These are phyloP conservation scores for Rhizoglyphus robini DNA, from an alignment of 1,140 invertebrate genomes.

Conservation along the genomic window DNA sequence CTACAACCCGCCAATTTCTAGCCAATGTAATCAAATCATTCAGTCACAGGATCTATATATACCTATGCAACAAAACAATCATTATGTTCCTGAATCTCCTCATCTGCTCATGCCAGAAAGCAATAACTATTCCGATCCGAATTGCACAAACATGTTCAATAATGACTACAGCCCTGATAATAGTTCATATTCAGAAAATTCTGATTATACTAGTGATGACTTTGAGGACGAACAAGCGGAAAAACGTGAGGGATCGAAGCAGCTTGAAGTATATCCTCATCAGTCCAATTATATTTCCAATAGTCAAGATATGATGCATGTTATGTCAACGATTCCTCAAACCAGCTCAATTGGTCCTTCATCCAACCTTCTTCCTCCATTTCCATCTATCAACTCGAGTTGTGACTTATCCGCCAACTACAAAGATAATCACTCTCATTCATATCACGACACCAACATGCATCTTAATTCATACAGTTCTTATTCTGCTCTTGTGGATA, in stretches of 20 bases:
- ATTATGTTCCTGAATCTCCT: background rate
- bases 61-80: background rate
- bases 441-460: background rate
- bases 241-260: background rate
- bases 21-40: background rate
- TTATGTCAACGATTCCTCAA: background rate
- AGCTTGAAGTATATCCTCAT: background rate
- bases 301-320: background rate
- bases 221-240: conserved; percentile 18
- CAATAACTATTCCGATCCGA: conserved; percentile 1
- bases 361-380: conserved; percentile 12
- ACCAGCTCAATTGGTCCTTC: background rate
- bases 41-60: background rate
- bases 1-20: background rate
- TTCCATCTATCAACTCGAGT: conserved; percentile 12
- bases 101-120: background rate
- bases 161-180: conserved; percentile 26
- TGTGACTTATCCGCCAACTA: background rate
- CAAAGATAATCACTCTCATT: background rate
- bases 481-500: too few species aligned
- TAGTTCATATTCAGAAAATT: conserved; percentile 44
- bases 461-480: too few species aligned
- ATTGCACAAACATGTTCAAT: background rate
- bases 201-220: conserved; percentile 32
- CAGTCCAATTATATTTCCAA: background rate